A percentile compares a stretch with the other conserved stretches of the same genome.
Evolutionary conservation across 2,113 vertebrate species (phyloP).

Genomic region (Malurus elegans): DNA sequence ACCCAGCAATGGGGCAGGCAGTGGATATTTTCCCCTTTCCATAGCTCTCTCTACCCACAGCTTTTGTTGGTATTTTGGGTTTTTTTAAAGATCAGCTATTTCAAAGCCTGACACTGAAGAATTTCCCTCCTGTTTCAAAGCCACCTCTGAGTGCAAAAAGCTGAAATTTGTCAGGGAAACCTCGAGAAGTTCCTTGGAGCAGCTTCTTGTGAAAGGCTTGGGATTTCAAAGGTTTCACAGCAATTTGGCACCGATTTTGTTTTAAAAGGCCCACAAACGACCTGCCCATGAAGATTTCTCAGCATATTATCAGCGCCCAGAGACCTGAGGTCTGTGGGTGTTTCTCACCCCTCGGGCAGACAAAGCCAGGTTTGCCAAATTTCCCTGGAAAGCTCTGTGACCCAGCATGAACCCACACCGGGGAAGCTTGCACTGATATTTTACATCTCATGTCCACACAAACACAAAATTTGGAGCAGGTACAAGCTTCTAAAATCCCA

Average conservation of each 20-base stretch:
- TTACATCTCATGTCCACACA: rapidly evolving
- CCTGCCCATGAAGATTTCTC: neutral
- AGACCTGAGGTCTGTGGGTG: neutral
- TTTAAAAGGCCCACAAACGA: neutral
- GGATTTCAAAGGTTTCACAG: neutral
- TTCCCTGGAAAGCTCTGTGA: neutral
- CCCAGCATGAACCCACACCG: neutral
- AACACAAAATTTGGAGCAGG: neutral
- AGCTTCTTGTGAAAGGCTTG: neutral
- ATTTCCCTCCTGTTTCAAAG: neutral
- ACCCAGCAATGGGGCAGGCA: neutral
- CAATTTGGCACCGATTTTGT: neutral
- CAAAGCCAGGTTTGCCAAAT: neutral
- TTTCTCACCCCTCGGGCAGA: neutral
- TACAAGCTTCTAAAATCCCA: neutral
- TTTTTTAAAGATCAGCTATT: neutral
- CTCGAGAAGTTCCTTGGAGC: neutral
- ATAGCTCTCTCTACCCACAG: neutral
- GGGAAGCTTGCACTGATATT: neutral
- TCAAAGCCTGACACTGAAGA: neutral
- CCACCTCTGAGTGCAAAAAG: neutral
- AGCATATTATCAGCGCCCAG: neutral
- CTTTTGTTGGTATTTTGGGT: neutral
- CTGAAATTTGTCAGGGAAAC: neutral
- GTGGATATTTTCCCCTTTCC: neutral